Base-by-base conservation (phyloP, 2,888 invertebrate species). In the Ophion costatus region DNA sequence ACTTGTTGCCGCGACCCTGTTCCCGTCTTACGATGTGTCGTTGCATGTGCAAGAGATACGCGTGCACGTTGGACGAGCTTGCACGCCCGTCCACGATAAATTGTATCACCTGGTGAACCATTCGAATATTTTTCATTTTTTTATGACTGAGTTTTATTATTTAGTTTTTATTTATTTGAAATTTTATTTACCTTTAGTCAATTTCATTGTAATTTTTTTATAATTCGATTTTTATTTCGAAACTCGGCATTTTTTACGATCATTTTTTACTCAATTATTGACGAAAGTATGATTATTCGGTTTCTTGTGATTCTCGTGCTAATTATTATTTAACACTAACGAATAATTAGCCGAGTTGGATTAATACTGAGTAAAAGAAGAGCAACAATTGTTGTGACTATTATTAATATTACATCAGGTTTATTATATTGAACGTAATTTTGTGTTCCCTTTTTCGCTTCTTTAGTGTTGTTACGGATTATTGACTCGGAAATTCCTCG, bases 21-120 rank as follows among this genome's bases (percentile, higher is more conserved):
- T 95, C 90, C 95, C 95, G 89, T 82, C 93, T 89, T 0, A 93
- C 90, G 22, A 93, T 89, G 89, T 97, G 97, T 85, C 96, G 95
- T 88, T 96, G 95, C 91, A 97, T 94, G 91, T 97, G 97, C 86
- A 96, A 95, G 73, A 96, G 94, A 93, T 95, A 97, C 70, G 96
- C 94, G 87, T 95, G 94, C 86, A 97, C 94, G 91, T 96, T 96
- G 59, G 96, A 94, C 0, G 95, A 94, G 89, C 96, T 95, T 82
- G 96, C 94, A 81, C 95, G 93, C 0, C 95, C 95, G 51, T 94
- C 94, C 29, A 83, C 67, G 67, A 78, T 92, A 82, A 94, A 94
- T 74, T 94, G 93, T 87, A 94, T 94, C 88, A 94, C 94, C 86
- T 88, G 78, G 29, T 64, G 61, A 77, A 9, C 2, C 7, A 22